These are phyloP conservation scores for Crossaster papposus DNA, from an alignment of 53 echinoderm and acorn worm genomes.

Conservation along the genomic window DNA sequence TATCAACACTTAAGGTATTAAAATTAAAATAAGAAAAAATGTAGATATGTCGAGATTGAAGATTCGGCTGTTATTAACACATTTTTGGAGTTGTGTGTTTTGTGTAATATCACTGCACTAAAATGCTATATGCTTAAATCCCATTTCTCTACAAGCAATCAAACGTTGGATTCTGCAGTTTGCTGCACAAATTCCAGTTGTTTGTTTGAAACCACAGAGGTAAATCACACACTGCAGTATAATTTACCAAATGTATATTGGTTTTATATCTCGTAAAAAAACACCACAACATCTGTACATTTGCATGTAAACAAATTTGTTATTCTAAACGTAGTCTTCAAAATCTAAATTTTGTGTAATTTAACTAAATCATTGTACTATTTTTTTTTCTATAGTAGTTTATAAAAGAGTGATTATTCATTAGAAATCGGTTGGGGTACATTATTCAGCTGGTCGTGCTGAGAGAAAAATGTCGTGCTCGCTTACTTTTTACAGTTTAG, in stretches of 20 bases:
- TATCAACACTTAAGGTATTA: neutral
- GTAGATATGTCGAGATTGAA: neutral
- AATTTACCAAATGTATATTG: neutral
- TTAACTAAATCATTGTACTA: slow-evolving; percentile 43
- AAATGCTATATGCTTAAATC: neutral
- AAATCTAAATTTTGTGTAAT: slow-evolving; percentile 23
- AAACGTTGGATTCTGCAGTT: no score
- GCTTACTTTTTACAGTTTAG: neutral
- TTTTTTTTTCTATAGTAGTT: neutral
- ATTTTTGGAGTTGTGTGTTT: neutral
- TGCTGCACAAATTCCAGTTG: neutral
- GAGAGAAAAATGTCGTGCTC: no score
- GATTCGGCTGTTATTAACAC: neutral
- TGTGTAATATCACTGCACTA: neutral
- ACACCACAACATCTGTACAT: neutral
- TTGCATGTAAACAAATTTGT: slow-evolving; percentile 43
- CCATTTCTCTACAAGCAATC: neutral
- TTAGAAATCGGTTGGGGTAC: no score
- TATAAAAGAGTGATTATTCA: neutral
- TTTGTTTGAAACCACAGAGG: neutral
- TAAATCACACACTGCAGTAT: neutral
- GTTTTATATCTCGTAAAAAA: neutral
- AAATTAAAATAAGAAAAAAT: neutral
- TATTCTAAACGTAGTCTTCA: slow-evolving; percentile 11
- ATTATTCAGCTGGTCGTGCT: no score